Percentiles rank a stretch among this genome's conserved stretches.
phyloP scores from a whole-genome alignment of 1,140 invertebrate genomes.

The Papilio polyxenes region DNA sequence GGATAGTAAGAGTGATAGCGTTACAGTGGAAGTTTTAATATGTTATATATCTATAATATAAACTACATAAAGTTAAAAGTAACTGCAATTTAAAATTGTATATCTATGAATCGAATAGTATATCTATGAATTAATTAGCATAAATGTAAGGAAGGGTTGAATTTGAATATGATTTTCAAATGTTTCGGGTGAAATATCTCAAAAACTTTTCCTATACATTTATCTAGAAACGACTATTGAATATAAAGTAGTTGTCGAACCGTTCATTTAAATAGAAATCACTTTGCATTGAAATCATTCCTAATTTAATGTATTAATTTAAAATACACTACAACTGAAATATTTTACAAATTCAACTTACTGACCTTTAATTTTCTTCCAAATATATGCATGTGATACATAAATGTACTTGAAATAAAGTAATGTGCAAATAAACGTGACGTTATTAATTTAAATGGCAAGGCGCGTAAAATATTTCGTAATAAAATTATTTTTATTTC shows the following conservation, averaged over 20 bases:
- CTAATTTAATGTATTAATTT: background rate
- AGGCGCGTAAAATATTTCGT: background rate
- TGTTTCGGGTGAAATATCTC: constrained; percentile 1
- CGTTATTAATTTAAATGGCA: background rate
- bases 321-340: no score
- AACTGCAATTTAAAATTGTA: background rate
- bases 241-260: constrained; percentile 3
- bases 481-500: background rate
- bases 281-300: background rate
- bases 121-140: background rate
- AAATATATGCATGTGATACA: no score
- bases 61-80: background rate
- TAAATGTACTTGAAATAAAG: background rate
- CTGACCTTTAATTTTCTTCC: no score
- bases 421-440: background rate
- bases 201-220: constrained; percentile 16
- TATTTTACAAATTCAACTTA: background rate
- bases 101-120: no score
- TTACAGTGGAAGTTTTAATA: background rate
- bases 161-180: constrained; percentile 4
- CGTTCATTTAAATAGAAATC: background rate
- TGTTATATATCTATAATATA: background rate
- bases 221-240: constrained; percentile 3
- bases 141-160: background rate
- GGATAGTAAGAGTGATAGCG: no score